These are phyloP conservation scores for Brenthis daphne DNA, from an alignment of 2,888 invertebrate genomes.

Conservation along the genomic window DNA sequence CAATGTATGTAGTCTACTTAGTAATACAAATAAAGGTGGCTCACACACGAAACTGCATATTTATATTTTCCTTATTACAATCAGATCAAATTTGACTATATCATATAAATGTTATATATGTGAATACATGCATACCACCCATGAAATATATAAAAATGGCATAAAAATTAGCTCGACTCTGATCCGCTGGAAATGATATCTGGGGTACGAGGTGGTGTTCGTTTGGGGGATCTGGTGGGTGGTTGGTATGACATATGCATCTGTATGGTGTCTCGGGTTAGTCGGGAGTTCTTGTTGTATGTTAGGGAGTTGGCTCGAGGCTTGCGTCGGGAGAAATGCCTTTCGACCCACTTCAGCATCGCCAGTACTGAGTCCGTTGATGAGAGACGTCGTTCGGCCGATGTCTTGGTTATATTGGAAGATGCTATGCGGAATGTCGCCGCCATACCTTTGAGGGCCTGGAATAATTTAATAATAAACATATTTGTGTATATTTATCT, in stretches of 20 bases:
- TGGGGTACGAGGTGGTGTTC: constrained; percentile 61
- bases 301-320: constrained; percentile 87
- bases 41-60: too few relatives aligned
- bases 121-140: too few relatives aligned
- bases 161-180: constrained; percentile 65
- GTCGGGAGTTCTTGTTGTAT: constrained; percentile 80
- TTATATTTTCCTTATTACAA: too few relatives aligned
- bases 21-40: too few relatives aligned
- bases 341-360: constrained; percentile 94
- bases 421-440: constrained; percentile 94
- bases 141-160: neutral
- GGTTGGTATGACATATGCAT: constrained; percentile 88
- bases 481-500: too few relatives aligned
- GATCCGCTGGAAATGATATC: constrained; percentile 67
- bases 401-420: constrained; percentile 91
- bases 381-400: constrained; percentile 92
- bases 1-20: too few relatives aligned
- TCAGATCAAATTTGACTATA: too few relatives aligned
- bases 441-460: constrained; percentile 96
- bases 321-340: constrained; percentile 90
- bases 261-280: constrained; percentile 86
- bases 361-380: constrained; percentile 94
- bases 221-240: constrained; percentile 60
- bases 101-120: too few relatives aligned
- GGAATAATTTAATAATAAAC: constrained; percentile 22